phyloP scores from a whole-genome alignment of 2,888 invertebrate species.

The Falcaria lacertinaria region DNA sequence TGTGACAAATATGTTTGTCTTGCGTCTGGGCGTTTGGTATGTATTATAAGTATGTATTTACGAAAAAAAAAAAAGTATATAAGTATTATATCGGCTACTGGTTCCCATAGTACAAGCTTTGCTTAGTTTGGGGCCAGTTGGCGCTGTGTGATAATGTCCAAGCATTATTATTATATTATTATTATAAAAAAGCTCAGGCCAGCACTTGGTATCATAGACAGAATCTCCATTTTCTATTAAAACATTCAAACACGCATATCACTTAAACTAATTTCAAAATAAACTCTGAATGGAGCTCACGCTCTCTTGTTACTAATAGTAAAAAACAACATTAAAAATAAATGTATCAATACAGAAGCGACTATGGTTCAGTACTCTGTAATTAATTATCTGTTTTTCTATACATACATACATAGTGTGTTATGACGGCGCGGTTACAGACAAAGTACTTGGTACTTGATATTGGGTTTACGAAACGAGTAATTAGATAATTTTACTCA shows the following conservation, averaged over 20 bases:
- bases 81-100: too few species aligned
- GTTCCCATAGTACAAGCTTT: too few species aligned
- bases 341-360: neutral
- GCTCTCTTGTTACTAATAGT: neutral
- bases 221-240: neutral
- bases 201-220: too few species aligned
- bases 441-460: neutral
- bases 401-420: neutral
- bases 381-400: slow-evolving; percentile 17
- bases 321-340: neutral
- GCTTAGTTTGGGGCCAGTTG: too few species aligned
- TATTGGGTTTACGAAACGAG: slow-evolving; percentile 30
- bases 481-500: slow-evolving; percentile 28
- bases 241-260: neutral
- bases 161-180: too few species aligned
- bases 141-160: too few species aligned
- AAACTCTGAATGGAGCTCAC: neutral
- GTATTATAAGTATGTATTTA: too few species aligned
- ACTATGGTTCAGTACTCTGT: slow-evolving; percentile 15
- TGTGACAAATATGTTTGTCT: too few species aligned
- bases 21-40: too few species aligned
- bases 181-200: too few species aligned
- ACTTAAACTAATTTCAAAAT: neutral
- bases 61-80: too few species aligned
- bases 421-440: neutral